A percentile compares a stretch with the other conserved stretches of the same genome.
These are phyloP conservation scores for Rhinopomastus cyanomelas DNA, from an alignment of 2,113 vertebrate genomes.

Conservation along the genomic window DNA sequence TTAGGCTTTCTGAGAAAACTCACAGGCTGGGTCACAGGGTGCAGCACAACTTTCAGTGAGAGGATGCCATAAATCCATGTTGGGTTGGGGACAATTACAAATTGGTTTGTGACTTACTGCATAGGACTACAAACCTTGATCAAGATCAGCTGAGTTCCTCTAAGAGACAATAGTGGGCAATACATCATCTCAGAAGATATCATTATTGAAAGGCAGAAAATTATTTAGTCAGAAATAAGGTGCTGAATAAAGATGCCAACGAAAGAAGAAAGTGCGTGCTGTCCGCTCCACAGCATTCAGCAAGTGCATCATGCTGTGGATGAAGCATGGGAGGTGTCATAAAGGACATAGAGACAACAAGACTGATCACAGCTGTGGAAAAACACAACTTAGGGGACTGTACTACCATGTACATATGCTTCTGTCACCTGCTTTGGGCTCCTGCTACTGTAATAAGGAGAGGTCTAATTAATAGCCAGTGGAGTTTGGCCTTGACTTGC, in stretches of 20 bases:
- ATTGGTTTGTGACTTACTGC: too few relatives aligned
- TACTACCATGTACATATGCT: not conserved
- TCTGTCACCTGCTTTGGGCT: not conserved
- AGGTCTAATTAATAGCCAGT: not conserved
- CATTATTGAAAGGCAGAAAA: not conserved
- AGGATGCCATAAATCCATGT: too few relatives aligned
- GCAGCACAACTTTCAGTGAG: too few relatives aligned
- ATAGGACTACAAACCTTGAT: too few relatives aligned
- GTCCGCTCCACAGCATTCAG: not conserved
- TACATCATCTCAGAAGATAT: not conserved
- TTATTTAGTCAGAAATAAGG: not conserved
- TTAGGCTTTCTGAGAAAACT: too few relatives aligned
- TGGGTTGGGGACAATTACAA: too few relatives aligned
- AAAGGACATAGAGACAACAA: not conserved
- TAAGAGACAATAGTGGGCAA: not conserved
- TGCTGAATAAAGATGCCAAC: not conserved
- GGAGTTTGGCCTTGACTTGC: not conserved
- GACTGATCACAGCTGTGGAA: not conserved
- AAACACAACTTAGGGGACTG: not conserved
- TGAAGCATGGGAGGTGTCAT: not conserved
- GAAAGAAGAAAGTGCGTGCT: not conserved
- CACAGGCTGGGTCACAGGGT: too few relatives aligned
- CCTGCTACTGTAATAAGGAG: not conserved
- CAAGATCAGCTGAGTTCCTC: not conserved
- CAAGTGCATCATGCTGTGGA: rapidly evolving